These are phyloP conservation scores for Drosophila kurseongensis DNA, from an alignment of 1,140 invertebrate genomes.

Conservation along the genomic window DNA sequence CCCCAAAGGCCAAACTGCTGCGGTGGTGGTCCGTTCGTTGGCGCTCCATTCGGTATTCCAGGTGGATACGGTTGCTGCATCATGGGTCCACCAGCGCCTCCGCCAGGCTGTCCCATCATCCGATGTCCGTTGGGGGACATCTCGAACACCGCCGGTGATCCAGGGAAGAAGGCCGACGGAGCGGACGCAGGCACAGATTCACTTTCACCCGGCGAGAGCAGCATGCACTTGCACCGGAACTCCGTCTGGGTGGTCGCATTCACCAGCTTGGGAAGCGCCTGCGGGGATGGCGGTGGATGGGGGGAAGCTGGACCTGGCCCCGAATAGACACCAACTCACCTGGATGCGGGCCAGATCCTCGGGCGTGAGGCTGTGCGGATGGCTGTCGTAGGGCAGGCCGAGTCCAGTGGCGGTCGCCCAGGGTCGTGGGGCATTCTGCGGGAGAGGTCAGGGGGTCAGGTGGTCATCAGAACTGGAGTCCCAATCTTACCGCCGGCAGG, in stretches of 20 bases:
- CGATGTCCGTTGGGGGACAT: neutral
- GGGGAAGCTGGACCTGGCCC: neutral
- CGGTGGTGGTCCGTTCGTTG: neutral
- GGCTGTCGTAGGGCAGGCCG: constrained; percentile 11
- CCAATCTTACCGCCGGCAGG: constrained; percentile 45
- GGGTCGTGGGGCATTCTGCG: constrained; percentile 14
- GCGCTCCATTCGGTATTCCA: neutral
- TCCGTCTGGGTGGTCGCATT: constrained; percentile 53
- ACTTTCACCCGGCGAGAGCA: neutral
- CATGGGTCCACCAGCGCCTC: neutral
- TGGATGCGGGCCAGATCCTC: constrained; percentile 35
- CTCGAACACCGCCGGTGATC: neutral
- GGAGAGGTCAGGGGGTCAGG: neutral
- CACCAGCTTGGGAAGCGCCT: constrained; percentile 12
- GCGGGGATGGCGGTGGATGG: neutral
- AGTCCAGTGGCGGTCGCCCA: constrained; percentile 5
- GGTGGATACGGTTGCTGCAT: constrained; percentile 1
- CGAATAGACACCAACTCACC: constrained; percentile 22
- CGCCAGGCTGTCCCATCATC: constrained; percentile 12
- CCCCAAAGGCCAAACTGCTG: constrained; percentile 34
- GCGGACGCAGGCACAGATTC: neutral
- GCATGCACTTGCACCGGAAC: constrained; percentile 44
- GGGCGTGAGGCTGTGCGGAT: constrained; percentile 47
- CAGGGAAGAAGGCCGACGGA: neutral
- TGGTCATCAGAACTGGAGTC: rapidly evolving